phyloP scores from a whole-genome alignment of 2,888 invertebrate species.

The Tricholauxania praeusta region DNA sequence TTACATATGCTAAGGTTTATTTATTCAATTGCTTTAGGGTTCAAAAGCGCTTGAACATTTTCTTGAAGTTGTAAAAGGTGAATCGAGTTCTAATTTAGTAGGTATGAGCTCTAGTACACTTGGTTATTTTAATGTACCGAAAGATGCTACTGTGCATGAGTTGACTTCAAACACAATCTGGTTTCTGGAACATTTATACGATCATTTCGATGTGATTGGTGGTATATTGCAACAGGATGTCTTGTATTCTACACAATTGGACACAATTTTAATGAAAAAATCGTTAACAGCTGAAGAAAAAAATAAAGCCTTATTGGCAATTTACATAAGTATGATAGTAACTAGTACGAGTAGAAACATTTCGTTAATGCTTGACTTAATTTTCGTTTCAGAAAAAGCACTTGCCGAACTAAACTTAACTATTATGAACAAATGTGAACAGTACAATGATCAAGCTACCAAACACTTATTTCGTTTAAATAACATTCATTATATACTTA shows the following conservation, averaged over 20 bases:
- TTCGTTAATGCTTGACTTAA: not conserved
- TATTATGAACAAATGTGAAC: constrained; percentile 90
- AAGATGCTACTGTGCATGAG: constrained; percentile 98
- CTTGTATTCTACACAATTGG: constrained; percentile 70
- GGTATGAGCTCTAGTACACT: constrained; percentile 65
- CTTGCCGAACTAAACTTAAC: constrained; percentile 91
- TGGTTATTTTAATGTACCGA: constrained; percentile 72
- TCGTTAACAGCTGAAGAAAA: constrained; percentile 69
- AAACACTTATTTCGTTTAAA: constrained; percentile 93
- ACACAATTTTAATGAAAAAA: constrained; percentile 69
- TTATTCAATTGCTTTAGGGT: constrained; percentile 72
- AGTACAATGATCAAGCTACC: constrained; percentile 87
- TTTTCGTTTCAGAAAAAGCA: constrained; percentile 78
- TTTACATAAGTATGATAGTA: constrained; percentile 81
- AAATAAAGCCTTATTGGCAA: constrained; percentile 78
- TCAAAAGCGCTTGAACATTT: constrained; percentile 93
- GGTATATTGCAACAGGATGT: constrained; percentile 75
- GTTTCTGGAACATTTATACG: constrained; percentile 87
- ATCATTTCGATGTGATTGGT: constrained; percentile 80
- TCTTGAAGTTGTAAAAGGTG: constrained; percentile 86
- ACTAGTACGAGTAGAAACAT: too few relatives aligned
- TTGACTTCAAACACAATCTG: constrained; percentile 94
- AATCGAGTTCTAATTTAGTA: constrained; percentile 80
- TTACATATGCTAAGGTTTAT: not conserved
- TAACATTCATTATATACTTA: constrained; percentile 95